Base-by-base conservation (phyloP, 2,888 invertebrate species). In the Abrostola tripartita region DNA sequence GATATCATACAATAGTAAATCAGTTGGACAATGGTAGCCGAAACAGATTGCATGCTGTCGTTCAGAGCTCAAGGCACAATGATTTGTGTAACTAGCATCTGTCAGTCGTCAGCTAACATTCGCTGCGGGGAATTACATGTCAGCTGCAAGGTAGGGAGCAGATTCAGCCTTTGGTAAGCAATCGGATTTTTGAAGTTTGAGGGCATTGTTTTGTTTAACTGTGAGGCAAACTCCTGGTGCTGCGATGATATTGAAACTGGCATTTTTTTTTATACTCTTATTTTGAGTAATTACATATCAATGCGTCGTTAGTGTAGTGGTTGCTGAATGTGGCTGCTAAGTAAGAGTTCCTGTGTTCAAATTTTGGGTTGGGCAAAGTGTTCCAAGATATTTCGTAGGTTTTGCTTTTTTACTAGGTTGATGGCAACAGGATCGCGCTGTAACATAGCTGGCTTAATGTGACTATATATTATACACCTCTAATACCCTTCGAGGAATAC, bases 71-170 rank as follows among this genome's bases (percentile, higher is more conserved):
- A 69, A 58, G 61, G 37, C 59, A 74, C 68, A 78, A 65, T 77
- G 72, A 80, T 80, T 78, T 80, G 78, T 78, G 80, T 78, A 72
- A 72, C 69, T 57, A 70, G 61, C 57, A 59, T 63, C 70, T 75
- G 75, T 65, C 68, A 70, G 58, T 65, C 47, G 62, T 67, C 68
- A 69, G 41, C 59, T 35, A 57, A 57, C 63, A 62, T 61, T 52
- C 61, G 59, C 51, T 61, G 52, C 52, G 56, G 72, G 52, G 62
- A 79, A 79, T 79, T 77, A 74, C 71, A 74, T 71, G 74, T 64
- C 78, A 68, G 65, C 44, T 66, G 70, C 64, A 61, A 56, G 56
- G 50, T 60, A 59, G 60, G 36, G 7, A 35, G 14, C 40, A 42
- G 12, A 49, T 8, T 47, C 5, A 56, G 36, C 44, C 42, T 57